phyloP scores from a whole-genome alignment of 2,888 invertebrate genomes.

The Apodemia mormo region DNA sequence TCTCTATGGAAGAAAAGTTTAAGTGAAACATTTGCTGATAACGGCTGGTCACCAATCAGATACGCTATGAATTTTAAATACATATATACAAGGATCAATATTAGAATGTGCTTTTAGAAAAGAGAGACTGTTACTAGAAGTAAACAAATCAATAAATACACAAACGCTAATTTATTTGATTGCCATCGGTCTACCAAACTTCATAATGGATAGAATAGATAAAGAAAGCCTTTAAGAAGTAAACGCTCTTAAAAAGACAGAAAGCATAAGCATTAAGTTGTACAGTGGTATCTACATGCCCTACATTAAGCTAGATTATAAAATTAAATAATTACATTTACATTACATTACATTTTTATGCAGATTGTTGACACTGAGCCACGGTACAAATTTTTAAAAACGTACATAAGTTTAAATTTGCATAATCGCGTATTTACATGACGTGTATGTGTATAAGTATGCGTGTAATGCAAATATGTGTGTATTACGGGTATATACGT shows the following conservation, averaged over 20 bases:
- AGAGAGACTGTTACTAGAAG: conserved; percentile 32
- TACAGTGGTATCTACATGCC: no score
- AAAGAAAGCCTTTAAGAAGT: conserved; percentile 27
- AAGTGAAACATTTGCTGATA: conserved; percentile 40
- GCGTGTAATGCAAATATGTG: no score
- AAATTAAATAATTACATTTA: no score
- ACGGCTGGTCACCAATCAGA: conserved; percentile 38
- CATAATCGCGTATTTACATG: no score
- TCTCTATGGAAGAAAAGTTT: conserved; percentile 28
- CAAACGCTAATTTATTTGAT: conserved; percentile 28
- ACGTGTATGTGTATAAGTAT: no score
- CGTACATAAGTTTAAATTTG: no score
- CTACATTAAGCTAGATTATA: no score
- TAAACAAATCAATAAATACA: conserved; percentile 31
- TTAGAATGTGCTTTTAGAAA: conserved; percentile 35
- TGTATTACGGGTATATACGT: no score
- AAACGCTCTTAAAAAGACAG: background rate
- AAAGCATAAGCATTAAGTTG: no score
- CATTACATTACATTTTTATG: no score
- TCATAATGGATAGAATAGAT: conserved; percentile 30
- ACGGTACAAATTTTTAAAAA: no score
- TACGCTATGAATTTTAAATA: conserved; percentile 29
- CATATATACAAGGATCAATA: conserved; percentile 29
- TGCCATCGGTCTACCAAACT: conserved; percentile 29
- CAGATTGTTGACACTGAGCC: no score